Base-by-base conservation (phyloP, 1,140 invertebrate species). In the Tetragnatha versicolor region DNA sequence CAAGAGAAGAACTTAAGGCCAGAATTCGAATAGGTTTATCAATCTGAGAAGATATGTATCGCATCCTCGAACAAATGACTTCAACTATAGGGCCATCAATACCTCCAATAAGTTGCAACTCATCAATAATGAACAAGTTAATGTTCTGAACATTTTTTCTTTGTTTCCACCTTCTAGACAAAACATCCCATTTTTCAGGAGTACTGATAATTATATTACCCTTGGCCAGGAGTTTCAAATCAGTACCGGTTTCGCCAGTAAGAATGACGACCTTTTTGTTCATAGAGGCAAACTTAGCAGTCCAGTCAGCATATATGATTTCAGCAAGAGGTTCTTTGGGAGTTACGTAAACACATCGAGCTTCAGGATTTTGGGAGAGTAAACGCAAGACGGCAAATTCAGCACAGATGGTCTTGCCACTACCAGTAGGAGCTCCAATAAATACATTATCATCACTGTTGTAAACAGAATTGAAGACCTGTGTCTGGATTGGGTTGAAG, bases 401-500 rank as follows among this genome's bases (percentile, higher is more conserved):
- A 0, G 96, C 97, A 75, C 98, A 94, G 2, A 97, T 93, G 0
- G 96, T 97, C 87, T 99, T 99, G 0, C 97, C 97, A 84, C 95
- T 97, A 0, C 98, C 98, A 14, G 96, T 95, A 1, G 98, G 98
- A 0, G 98, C 97, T 7, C 97, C 98, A 77, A 99, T 92, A 85
- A 99, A 98, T 1, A 99, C 94, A 87, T 99, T 99, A 83, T 99
- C 98, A 86, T 99, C 97, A 17, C 93, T 95, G 87, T 99, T 99
- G 86, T 99, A 99, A 0, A 99, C 92, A 0, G 97, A 94, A 85
- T 99, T 99, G 85, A 99, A 99, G 4, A 99, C 97, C 85, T 99
- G 98, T 0, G 98, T 99, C 85, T 99, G 98, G 81, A 99, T 98
- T 0, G 98, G 96, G 88, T 99, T 99, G 85, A 99, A 99, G 85